Conservation (phyloP, 1,140 invertebrate species). For the Anadara kagoshimensis region DNA sequence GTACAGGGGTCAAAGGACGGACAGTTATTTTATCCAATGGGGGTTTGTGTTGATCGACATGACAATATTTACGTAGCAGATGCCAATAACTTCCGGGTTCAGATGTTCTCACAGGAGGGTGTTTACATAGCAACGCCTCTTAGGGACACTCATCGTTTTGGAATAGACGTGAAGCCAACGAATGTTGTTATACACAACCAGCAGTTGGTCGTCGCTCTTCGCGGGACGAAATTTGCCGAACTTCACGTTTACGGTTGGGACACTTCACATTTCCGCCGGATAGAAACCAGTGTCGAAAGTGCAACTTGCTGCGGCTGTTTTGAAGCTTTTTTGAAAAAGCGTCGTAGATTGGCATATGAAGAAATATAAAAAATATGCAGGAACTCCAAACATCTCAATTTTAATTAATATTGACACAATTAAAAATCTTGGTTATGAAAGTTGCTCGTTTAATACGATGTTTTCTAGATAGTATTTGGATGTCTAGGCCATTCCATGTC, state of each 20-base stretch:
- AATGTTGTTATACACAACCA: slow-evolving; percentile 48
- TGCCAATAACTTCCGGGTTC: slow-evolving; percentile 97
- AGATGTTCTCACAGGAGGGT: slow-evolving; percentile 84
- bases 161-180: slow-evolving; percentile 55
- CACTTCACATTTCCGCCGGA: neutral
- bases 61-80: slow-evolving; percentile 98
- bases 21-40: slow-evolving; percentile 96
- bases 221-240: slow-evolving; percentile 49
- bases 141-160: slow-evolving; percentile 49
- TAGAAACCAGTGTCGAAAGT: too few relatives aligned
- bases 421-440: too few relatives aligned
- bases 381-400: too few relatives aligned
- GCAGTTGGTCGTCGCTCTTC: slow-evolving; percentile 52
- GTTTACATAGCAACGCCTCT: slow-evolving; percentile 43
- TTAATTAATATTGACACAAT: too few relatives aligned
- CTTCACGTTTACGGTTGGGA: slow-evolving; percentile 51
- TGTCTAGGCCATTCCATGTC: too few relatives aligned
- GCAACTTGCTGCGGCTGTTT: too few relatives aligned
- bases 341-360: too few relatives aligned
- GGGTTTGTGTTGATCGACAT: slow-evolving; percentile 97
- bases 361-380: too few relatives aligned
- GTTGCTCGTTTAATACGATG: too few relatives aligned
- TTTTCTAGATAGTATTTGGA: too few relatives aligned
- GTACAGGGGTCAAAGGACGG: slow-evolving; percentile 56
- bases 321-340: too few relatives aligned